These are phyloP conservation scores for Lerista edwardsae DNA, from an alignment of 2,797 vertebrate species.

Conservation along the genomic window DNA sequence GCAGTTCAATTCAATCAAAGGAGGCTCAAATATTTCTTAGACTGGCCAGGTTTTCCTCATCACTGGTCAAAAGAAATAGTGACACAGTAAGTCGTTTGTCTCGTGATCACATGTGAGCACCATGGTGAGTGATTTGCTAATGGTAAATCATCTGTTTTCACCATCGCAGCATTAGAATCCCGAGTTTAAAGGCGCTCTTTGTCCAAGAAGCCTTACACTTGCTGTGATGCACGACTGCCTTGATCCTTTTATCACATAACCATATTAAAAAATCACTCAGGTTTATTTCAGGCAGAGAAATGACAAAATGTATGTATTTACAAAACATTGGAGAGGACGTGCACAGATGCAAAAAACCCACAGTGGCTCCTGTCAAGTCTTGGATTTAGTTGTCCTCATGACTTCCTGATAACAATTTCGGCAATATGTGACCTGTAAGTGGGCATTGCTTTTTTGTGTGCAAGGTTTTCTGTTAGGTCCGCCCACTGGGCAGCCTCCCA, in stretches of 20 bases:
- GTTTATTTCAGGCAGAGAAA: neutral
- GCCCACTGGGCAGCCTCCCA: neutral
- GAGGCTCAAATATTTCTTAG: neutral
- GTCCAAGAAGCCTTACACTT: neutral
- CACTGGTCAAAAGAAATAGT: neutral
- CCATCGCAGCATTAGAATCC: neutral
- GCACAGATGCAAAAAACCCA: neutral
- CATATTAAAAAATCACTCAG: neutral
- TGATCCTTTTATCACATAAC: neutral
- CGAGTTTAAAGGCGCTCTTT: neutral
- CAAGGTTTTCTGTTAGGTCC: neutral
- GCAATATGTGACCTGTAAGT: fast-evolving
- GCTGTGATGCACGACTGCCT: too few relatives aligned
- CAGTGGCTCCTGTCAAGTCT: neutral
- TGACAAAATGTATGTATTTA: neutral
- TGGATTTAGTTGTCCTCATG: neutral
- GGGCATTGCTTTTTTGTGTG: neutral
- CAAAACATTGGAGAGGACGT: neutral
- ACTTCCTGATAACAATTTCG: neutral
- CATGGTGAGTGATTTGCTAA: neutral
- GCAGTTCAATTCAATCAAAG: too few relatives aligned
- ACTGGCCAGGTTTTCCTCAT: too few relatives aligned
- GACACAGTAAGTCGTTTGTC: too few relatives aligned
- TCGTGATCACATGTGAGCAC: too few relatives aligned
- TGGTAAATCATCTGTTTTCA: neutral